Conservation (phyloP, 2,888 invertebrate species). For the Mimumesa dahlbomi region DNA sequence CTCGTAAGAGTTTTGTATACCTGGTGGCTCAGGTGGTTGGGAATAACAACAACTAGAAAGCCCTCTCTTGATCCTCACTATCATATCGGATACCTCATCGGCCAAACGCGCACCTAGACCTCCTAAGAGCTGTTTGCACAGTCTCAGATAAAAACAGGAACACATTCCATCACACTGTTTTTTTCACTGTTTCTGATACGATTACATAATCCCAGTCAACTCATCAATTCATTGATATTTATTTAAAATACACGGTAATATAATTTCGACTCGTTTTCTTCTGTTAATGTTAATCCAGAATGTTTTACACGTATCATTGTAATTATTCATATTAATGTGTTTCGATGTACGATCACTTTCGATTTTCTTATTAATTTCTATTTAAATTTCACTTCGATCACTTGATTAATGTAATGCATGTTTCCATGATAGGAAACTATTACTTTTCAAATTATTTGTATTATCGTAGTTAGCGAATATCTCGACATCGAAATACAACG, state of each 20-base stretch:
- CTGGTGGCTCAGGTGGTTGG: conserved; percentile 70
- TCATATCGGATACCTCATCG: conserved; percentile 75
- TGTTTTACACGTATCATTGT: background rate
- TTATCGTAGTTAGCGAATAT: background rate
- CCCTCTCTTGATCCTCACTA: conserved; percentile 74
- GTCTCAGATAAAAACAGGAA: conserved; percentile 75
- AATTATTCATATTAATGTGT: background rate
- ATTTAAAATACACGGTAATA: background rate
- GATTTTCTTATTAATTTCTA: background rate
- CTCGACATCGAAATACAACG: background rate
- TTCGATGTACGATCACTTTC: background rate
- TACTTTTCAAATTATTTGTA: no score
- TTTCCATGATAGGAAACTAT: no score
- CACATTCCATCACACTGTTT: conserved; percentile 71
- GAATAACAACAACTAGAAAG: conserved; percentile 70
- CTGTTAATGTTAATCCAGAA: background rate
- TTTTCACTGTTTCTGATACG: conserved; percentile 15
- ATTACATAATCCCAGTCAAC: background rate
- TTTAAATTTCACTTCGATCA: background rate
- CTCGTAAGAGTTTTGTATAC: conserved; percentile 54
- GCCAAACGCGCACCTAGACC: conserved; percentile 71
- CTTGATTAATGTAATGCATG: no score
- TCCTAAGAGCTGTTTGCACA: conserved; percentile 71
- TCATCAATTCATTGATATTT: background rate
- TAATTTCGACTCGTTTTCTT: background rate